phyloP scores from a whole-genome alignment of 1,140 invertebrate species.

The Elymnias hypermnestra region DNA sequence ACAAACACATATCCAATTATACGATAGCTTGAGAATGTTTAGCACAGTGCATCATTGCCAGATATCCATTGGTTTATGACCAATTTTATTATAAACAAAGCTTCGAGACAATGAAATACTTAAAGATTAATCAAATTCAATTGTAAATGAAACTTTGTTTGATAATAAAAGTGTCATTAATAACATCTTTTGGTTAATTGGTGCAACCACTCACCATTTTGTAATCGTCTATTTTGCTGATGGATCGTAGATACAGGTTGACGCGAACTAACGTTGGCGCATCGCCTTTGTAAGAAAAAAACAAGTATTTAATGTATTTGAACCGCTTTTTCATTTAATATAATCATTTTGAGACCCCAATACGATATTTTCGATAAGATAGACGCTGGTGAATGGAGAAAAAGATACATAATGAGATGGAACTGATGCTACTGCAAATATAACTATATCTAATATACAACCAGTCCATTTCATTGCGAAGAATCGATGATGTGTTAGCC shows the following conservation, averaged over 20 bases:
- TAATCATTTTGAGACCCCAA: slow-evolving; percentile 5
- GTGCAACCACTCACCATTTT: slow-evolving; percentile 93
- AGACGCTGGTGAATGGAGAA: slow-evolving; percentile 38
- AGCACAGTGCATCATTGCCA: slow-evolving; percentile 66
- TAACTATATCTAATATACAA: neutral
- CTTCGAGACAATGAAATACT: no score
- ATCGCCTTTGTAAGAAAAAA: slow-evolving; percentile 78
- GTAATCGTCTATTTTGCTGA: slow-evolving; percentile 99
- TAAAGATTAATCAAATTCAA: no score
- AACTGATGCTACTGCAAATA: slow-evolving; percentile 6
- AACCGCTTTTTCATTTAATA: slow-evolving; percentile 24
- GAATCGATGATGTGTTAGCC: slow-evolving; percentile 9
- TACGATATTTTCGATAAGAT: neutral
- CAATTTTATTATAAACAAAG: slow-evolving; percentile 70
- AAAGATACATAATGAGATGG: slow-evolving; percentile 39
- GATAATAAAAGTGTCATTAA: slow-evolving; percentile 61
- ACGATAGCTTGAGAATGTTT: slow-evolving; percentile 59
- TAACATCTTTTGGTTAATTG: slow-evolving; percentile 40
- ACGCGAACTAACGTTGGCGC: slow-evolving; percentile 88
- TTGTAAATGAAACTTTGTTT: slow-evolving; percentile 39
- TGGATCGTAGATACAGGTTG: slow-evolving; percentile 96
- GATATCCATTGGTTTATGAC: slow-evolving; percentile 45
- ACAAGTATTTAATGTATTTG: slow-evolving; percentile 37
- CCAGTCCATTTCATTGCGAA: slow-evolving; percentile 16
- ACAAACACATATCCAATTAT: slow-evolving; percentile 54